phyloP scores from a whole-genome alignment of 2,888 invertebrate species.

The Stenichneumon culpator region DNA sequence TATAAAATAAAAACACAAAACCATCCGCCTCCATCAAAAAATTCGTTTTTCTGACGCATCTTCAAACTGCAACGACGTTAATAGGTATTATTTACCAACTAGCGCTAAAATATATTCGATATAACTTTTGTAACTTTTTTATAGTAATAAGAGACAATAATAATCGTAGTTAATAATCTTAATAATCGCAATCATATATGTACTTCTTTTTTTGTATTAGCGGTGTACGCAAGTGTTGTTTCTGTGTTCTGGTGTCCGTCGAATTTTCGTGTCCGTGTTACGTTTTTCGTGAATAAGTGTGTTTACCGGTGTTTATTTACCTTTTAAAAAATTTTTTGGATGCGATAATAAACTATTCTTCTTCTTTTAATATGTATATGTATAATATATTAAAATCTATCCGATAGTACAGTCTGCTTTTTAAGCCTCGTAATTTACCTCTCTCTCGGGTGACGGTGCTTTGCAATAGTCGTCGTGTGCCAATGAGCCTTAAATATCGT shows the following conservation, averaged over 20 bases:
- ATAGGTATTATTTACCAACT: slow-evolving; percentile 83
- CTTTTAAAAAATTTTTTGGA: slow-evolving; percentile 68
- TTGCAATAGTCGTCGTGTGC: slow-evolving; percentile 73
- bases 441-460: slow-evolving; percentile 72
- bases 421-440: slow-evolving; percentile 83
- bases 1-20: slow-evolving; percentile 82
- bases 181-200: slow-evolving; percentile 73
- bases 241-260: slow-evolving; percentile 37
- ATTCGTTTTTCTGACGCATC: slow-evolving; percentile 83
- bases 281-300: slow-evolving; percentile 66
- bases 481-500: slow-evolving; percentile 70
- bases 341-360: slow-evolving; percentile 81
- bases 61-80: slow-evolving; percentile 84
- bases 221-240: slow-evolving; percentile 66
- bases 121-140: slow-evolving; percentile 81
- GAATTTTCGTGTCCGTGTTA: slow-evolving; percentile 47
- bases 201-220: slow-evolving; percentile 61
- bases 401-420: slow-evolving; percentile 85
- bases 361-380: slow-evolving; percentile 76
- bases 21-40: slow-evolving; percentile 69
- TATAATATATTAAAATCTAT: slow-evolving; percentile 84
- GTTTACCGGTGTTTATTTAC: slow-evolving; percentile 34
- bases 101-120: slow-evolving; percentile 85
- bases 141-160: slow-evolving; percentile 74
- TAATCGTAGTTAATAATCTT: slow-evolving; percentile 78